These are phyloP conservation scores for Ariopsis seemanni DNA, from an alignment of 2,113 vertebrate genomes.

Conservation along the genomic window DNA sequence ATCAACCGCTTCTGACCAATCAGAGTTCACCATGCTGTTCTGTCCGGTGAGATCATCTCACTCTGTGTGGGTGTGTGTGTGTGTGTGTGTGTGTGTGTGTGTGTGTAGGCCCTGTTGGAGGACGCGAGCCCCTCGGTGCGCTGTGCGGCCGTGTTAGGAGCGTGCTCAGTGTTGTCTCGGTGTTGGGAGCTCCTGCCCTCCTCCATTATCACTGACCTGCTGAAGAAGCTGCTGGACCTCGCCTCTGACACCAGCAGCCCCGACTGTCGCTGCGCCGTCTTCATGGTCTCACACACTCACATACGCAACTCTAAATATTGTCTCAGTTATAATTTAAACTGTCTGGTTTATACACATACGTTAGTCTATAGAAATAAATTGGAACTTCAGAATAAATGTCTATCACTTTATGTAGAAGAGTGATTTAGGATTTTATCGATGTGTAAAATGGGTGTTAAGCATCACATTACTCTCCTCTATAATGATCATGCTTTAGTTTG, in stretches of 20 bases:
- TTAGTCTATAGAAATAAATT: no score
- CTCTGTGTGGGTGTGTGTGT: neutral
- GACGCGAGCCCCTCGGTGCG: conserved; percentile 88
- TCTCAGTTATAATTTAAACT: no score
- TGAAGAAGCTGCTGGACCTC: conserved; percentile 84
- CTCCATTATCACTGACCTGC: conserved; percentile 80
- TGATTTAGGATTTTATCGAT: no score
- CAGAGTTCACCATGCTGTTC: neutral
- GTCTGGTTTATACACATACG: no score
- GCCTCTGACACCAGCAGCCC: conserved; percentile 80
- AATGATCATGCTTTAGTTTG: no score
- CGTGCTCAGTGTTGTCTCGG: conserved; percentile 83
- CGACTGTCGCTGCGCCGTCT: conserved; percentile 90
- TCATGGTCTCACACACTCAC: conserved; percentile 76
- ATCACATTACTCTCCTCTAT: no score
- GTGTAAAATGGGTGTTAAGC: no score
- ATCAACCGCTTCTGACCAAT: neutral
- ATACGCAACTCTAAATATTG: neutral
- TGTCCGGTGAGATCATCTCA: neutral
- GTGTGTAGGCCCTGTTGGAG: conserved; percentile 80
- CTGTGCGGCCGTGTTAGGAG: conserved; percentile 83
- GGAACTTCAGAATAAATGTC: no score
- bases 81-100: conserved; percentile 15
- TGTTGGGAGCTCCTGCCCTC: conserved; percentile 95
- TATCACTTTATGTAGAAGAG: no score